Conservation (phyloP, 2,888 invertebrate genomes). For the Branchinecta sandiegonensis region DNA sequence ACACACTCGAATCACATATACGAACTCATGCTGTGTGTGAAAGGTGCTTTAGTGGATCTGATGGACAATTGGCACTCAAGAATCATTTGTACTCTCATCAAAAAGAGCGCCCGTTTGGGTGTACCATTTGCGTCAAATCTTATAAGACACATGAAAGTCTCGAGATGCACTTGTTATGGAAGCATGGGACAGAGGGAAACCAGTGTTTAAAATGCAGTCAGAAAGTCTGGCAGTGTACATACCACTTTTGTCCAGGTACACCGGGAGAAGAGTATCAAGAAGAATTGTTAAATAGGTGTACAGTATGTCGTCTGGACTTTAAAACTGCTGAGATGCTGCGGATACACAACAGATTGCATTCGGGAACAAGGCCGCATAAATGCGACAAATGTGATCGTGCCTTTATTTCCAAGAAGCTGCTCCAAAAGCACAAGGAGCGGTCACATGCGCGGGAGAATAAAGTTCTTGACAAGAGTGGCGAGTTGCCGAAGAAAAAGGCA, state of each 20-base stretch:
- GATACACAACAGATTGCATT: conserved; percentile 67
- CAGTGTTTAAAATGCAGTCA: conserved; percentile 22
- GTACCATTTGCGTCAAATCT: conserved; percentile 23
- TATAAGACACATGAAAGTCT: conserved; percentile 23
- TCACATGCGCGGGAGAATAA: conserved; percentile 21
- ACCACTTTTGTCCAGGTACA: conserved; percentile 23
- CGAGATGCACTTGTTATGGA: conserved; percentile 71
- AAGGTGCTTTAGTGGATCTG: conserved; percentile 21
- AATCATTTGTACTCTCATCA: conserved; percentile 23
- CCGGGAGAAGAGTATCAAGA: conserved; percentile 17
- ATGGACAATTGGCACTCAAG: conserved; percentile 19
- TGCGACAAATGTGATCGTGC: conserved; percentile 60
- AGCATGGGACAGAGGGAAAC: conserved; percentile 60
- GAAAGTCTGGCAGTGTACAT: conserved; percentile 24
- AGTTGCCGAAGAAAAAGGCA: conserved; percentile 5
- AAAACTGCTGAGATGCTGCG: conserved; percentile 60
- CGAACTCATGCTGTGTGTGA: conserved; percentile 23
- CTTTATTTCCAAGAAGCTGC: conserved; percentile 64
- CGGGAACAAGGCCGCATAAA: conserved; percentile 50
- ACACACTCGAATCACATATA: conserved; percentile 23
- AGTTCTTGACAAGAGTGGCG: background rate
- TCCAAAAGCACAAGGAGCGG: conserved; percentile 46
- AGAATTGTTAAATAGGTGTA: conserved; percentile 21
- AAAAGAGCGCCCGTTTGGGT: conserved; percentile 23
- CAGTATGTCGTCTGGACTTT: conserved; percentile 43